Evolutionary conservation across 2,113 vertebrate species (phyloP).

Genomic region (Zonotrichia leucophrys): DNA sequence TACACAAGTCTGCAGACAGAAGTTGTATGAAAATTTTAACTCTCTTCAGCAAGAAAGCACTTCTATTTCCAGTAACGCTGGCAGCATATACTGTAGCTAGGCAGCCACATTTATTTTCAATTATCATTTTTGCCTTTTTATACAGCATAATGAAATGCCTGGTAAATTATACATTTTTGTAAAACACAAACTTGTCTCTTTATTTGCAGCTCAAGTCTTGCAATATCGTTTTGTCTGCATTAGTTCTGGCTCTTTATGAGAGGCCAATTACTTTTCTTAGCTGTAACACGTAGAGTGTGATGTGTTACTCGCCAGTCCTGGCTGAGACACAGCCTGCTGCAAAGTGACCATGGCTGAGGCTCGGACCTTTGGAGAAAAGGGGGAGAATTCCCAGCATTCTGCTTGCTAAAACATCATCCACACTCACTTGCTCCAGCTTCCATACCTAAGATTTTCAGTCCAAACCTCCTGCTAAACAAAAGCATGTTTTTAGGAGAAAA

Average conservation of each 20-base stretch:
- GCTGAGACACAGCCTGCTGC: not conserved
- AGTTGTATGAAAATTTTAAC: slow-evolving; percentile 60
- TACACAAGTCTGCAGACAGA: slow-evolving; percentile 48
- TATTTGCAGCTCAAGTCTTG: slow-evolving; percentile 53
- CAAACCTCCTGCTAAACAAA: slow-evolving; percentile 56
- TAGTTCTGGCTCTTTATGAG: slow-evolving; percentile 55
- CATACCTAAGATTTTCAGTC: slow-evolving; percentile 4
- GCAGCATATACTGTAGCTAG: slow-evolving; percentile 50
- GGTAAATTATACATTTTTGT: slow-evolving; percentile 64
- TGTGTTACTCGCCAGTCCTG: not conserved
- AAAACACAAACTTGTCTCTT: slow-evolving; percentile 61
- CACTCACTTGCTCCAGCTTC: not conserved
- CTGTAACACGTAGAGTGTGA: not conserved
- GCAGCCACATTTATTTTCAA: slow-evolving; percentile 69
- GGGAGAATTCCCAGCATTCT: not conserved
- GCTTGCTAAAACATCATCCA: not conserved
- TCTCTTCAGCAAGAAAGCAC: slow-evolving; percentile 47
- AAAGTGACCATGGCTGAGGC: not conserved
- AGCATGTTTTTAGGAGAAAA: not conserved
- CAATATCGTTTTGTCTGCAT: slow-evolving; percentile 42
- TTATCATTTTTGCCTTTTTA: slow-evolving; percentile 65
- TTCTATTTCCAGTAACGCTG: slow-evolving; percentile 60
- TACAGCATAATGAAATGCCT: slow-evolving; percentile 65
- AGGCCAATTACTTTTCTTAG: slow-evolving; percentile 33
- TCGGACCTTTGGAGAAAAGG: not conserved